phyloP scores from a whole-genome alignment of 2,797 vertebrate genomes.

The Smutsia temminckii region DNA sequence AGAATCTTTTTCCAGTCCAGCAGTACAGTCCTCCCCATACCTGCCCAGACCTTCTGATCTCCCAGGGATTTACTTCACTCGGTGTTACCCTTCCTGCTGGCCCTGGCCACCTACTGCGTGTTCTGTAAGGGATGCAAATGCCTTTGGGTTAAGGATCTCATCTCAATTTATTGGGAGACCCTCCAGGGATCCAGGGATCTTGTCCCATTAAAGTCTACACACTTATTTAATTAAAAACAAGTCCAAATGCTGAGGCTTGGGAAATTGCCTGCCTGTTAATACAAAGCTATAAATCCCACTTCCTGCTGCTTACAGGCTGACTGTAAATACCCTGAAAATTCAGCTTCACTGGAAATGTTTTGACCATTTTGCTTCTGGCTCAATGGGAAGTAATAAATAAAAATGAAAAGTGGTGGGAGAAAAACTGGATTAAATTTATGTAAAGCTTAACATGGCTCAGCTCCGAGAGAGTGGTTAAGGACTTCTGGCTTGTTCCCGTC shows the following conservation, averaged over 20 bases:
- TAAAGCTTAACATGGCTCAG: constrained; percentile 21
- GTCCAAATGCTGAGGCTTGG: constrained; percentile 33
- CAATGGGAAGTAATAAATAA: constrained; percentile 61
- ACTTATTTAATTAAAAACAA: constrained; percentile 66
- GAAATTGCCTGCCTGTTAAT: constrained; percentile 61
- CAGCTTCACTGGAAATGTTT: constrained; percentile 51
- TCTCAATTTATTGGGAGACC: constrained; percentile 10
- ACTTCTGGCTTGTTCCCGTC: not conserved
- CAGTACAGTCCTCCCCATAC: not conserved
- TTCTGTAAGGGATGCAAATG: not conserved
- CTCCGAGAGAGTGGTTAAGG: not conserved
- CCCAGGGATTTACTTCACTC: not conserved
- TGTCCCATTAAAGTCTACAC: constrained; percentile 23
- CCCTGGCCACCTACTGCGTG: not conserved
- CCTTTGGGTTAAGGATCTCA: constrained; percentile 45
- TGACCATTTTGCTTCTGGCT: constrained; percentile 58
- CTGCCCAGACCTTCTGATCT: constrained; percentile 39
- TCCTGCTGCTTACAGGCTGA: constrained; percentile 57
- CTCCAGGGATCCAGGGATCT: constrained; percentile 43
- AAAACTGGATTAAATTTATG: constrained; percentile 60
- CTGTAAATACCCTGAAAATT: constrained; percentile 56
- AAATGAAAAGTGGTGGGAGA: constrained; percentile 49
- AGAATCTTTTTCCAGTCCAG: not conserved
- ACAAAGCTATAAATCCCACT: constrained; percentile 64
- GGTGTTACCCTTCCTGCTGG: not conserved